These are phyloP conservation scores for Spilarctia lutea DNA, from an alignment of 2,888 invertebrate species.

Conservation along the genomic window DNA sequence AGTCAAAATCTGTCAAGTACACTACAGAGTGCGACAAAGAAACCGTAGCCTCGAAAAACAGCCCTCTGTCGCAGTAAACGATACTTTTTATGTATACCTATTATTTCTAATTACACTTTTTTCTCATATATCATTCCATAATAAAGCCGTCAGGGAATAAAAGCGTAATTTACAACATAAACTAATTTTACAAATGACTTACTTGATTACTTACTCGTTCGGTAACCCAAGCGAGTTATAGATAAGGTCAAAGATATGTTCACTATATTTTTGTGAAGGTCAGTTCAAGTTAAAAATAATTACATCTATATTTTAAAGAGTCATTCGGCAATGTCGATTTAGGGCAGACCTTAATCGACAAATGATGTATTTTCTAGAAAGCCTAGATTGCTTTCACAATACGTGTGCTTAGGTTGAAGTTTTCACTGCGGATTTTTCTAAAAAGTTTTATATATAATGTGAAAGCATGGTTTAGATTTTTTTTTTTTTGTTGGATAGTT, in stretches of 20 bases:
- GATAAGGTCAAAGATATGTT: background rate
- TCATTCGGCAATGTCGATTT: background rate
- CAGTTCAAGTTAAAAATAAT: background rate
- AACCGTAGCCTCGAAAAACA: background rate
- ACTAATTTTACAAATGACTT: background rate
- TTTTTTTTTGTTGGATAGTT: too few species aligned
- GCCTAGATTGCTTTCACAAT: background rate
- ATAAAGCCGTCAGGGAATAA: background rate
- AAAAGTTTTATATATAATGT: too few species aligned
- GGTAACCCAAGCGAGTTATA: background rate
- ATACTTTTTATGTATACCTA: background rate
- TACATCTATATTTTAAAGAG: background rate
- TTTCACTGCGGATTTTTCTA: background rate
- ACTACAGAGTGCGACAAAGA: background rate
- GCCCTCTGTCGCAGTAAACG: background rate
- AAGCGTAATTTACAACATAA: background rate
- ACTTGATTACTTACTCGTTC: background rate
- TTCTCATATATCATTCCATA: background rate
- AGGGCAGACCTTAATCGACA: background rate
- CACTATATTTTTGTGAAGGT: background rate
- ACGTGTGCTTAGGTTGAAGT: background rate
- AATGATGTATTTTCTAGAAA: background rate
- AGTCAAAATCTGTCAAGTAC: background rate
- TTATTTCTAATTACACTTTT: background rate
- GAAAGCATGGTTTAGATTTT: too few species aligned